phyloP scores from a whole-genome alignment of 2,113 vertebrate species.

The Chauna torquata region DNA sequence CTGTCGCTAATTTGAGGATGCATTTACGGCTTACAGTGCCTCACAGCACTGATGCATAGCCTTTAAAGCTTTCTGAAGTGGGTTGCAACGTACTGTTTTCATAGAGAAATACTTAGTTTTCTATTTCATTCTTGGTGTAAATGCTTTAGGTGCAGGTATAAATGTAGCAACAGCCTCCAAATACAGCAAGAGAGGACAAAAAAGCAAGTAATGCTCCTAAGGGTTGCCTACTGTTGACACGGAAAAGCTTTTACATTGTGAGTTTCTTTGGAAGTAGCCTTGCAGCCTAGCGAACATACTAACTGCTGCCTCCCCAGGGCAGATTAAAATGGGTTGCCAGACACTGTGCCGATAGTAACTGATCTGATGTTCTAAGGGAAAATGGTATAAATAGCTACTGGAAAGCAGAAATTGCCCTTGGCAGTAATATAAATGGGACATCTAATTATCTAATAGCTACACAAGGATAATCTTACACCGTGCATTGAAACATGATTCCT shows the following conservation, averaged over 20 bases:
- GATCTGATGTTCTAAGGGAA: not conserved
- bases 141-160: not conserved
- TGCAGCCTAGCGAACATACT: not conserved
- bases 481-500: not conserved
- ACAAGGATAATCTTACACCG: not conserved
- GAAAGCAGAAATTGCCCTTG: not conserved
- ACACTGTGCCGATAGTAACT: not conserved
- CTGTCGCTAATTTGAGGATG: not conserved
- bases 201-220: not conserved
- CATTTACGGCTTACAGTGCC: not conserved
- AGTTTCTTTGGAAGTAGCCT: not conserved
- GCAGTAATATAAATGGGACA: not conserved
- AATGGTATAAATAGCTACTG: not conserved
- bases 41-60: not conserved
- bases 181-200: not conserved
- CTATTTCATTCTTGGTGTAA: not conserved
- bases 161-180: no score
- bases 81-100: not conserved
- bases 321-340: not conserved
- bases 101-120: not conserved
- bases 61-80: not conserved
- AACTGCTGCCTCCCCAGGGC: rapidly evolving
- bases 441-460: not conserved
- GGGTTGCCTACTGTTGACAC: not conserved
- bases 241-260: not conserved